Conservation (phyloP, 2,113 vertebrate genomes). For the Heterochromis multidens region DNA sequence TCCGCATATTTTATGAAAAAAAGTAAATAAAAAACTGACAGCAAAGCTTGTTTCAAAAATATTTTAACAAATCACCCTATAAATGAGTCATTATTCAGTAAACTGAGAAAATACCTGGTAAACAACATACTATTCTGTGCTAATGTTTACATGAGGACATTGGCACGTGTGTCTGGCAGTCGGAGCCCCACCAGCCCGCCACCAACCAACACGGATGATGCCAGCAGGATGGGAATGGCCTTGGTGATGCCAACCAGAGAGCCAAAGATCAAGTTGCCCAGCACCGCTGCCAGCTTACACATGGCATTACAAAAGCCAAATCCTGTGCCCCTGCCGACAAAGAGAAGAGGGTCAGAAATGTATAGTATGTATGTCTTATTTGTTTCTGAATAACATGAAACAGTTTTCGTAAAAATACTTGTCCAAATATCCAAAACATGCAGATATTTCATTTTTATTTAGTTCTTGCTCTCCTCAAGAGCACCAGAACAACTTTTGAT, state of each 20-base stretch:
- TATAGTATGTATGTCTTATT: neutral
- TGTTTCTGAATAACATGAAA: neutral
- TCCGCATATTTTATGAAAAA: neutral
- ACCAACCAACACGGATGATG: slow-evolving; percentile 87
- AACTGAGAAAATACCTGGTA: slow-evolving; percentile 53
- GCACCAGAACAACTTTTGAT: neutral
- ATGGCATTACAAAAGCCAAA: slow-evolving; percentile 95
- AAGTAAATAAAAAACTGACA: neutral
- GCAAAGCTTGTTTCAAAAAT: neutral
- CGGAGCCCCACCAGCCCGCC: slow-evolving; percentile 90
- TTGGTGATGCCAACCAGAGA: slow-evolving; percentile 91
- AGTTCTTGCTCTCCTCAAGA: neutral
- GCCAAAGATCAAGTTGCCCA: slow-evolving; percentile 94
- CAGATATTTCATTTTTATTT: neutral
- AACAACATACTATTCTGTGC: neutral
- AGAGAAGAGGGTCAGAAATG: neutral
- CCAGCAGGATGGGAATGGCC: slow-evolving; percentile 91
- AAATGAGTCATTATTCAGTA: neutral
- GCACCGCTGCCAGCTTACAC: slow-evolving; percentile 89
- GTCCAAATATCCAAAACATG: neutral
- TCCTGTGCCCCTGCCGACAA: slow-evolving; percentile 83
- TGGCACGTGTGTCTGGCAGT: slow-evolving; percentile 90
- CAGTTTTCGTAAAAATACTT: neutral
- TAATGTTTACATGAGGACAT: slow-evolving; percentile 87
- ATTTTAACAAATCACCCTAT: neutral